Conservation (phyloP, 2,113 vertebrate species). For the Prinia subflava region DNA sequence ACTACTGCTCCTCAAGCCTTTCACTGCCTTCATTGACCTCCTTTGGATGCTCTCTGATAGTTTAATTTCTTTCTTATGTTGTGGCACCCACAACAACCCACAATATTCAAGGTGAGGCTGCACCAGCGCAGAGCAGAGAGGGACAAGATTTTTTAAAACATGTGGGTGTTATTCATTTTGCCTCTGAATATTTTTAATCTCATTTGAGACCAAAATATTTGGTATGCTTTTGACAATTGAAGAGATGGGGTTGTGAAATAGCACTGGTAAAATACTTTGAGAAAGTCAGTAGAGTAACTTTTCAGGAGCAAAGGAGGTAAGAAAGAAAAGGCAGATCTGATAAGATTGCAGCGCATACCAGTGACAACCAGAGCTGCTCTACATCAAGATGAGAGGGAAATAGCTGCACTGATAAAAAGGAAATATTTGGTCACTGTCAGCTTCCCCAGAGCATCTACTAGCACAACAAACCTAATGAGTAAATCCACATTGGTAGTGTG, state of each 20-base stretch:
- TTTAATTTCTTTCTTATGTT: background rate
- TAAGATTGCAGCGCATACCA: slow-evolving; percentile 21
- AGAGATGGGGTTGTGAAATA: slow-evolving; percentile 54
- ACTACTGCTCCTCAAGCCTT: background rate
- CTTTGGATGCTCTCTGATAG: background rate
- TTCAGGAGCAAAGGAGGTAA: slow-evolving; percentile 42
- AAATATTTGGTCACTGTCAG: slow-evolving; percentile 67
- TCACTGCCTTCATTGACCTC: background rate
- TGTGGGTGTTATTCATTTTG: background rate
- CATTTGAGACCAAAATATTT: background rate
- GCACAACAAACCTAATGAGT: slow-evolving; percentile 62
- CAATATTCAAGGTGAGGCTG: background rate
- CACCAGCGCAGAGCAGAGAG: background rate
- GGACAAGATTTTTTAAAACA: background rate
- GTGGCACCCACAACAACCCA: background rate
- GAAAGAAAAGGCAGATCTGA: slow-evolving; percentile 53
- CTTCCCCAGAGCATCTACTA: slow-evolving; percentile 52
- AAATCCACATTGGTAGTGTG: slow-evolving; percentile 57
- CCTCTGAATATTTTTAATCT: background rate
- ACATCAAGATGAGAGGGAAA: slow-evolving; percentile 49
- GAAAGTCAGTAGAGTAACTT: slow-evolving; percentile 23
- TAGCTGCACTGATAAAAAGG: slow-evolving; percentile 62
- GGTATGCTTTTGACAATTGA: slow-evolving; percentile 21
- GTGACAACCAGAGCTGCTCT: slow-evolving; percentile 44
- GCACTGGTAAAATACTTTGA: background rate